phyloP scores from a whole-genome alignment of 2,888 invertebrate genomes.

The Drosophila emarginata region DNA sequence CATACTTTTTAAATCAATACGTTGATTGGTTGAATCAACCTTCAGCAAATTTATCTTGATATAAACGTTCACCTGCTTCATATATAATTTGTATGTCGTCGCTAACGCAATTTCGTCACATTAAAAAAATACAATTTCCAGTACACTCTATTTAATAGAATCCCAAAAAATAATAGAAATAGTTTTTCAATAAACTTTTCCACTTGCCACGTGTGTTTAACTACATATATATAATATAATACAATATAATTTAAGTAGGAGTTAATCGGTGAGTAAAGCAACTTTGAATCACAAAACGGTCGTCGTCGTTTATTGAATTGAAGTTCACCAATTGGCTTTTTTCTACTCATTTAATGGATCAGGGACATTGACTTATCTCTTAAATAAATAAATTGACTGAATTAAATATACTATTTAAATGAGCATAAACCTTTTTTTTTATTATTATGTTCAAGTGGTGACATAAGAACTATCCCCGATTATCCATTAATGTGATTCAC shows the following conservation, averaged over 20 bases:
- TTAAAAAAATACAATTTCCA: no score
- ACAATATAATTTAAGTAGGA: no score
- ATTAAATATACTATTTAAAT: not conserved
- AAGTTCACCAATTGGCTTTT: not conserved
- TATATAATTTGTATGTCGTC: no score
- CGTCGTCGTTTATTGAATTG: not conserved
- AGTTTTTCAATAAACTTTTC: no score
- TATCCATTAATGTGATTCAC: not conserved
- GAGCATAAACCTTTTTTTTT: not conserved
- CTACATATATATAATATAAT: no score
- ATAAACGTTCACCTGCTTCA: no score
- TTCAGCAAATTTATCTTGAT: not conserved
- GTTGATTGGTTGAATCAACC: not conserved
- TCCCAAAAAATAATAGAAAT: no score
- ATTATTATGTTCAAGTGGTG: not conserved
- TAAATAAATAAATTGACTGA: not conserved
- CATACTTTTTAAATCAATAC: not conserved
- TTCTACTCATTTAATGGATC: not conserved
- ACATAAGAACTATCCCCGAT: slow-evolving; percentile 1
- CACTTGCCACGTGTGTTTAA: no score
- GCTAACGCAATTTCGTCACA: no score
- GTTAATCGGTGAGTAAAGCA: no score
- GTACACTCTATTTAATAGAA: no score
- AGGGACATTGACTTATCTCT: not conserved
- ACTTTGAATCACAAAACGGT: no score